Base-by-base conservation (phyloP, 2,113 vertebrate species). In the Bujurquina vittata region DNA sequence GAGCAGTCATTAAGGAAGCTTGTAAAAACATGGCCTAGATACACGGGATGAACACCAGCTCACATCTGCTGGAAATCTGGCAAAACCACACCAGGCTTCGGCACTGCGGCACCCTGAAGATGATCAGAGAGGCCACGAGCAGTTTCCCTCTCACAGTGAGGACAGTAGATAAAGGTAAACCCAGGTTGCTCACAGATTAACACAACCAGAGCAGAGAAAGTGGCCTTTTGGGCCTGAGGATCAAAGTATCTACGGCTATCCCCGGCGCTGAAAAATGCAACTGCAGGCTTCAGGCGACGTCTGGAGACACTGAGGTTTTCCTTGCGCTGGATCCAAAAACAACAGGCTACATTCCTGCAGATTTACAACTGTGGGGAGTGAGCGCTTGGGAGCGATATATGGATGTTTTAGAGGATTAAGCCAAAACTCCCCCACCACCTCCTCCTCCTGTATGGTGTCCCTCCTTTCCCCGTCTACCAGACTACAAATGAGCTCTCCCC, bases 311-410 rank as follows among this genome's bases (percentile, higher is more conserved):
- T 84, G 88, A 83, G 81, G 49, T 81, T 87, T 90, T 58, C 67
- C 84, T 65, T 58, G 87, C 75, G 49, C 85, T 49, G 75, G 72
- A 75, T 86, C 90, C 92, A 92, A 93, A 90, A 93, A 93, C 89
- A 94, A 93, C 91, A 88, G 63, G 81, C 81, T 12, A 9, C 91
- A 91, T 93, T 94, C 93, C 90, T 93, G 88, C 29, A 90, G 91
- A 84, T 94, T 93, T 91, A 93, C 91, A 87, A 61, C 91, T 85
- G 81, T 65, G 88, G 84, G 87, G 80, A 80, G 79, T 54, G 57
- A 83, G 84, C 72, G 67, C 83, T 77, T 65, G 67, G 80, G 56
- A 85, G 88, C 75, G 58, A 91, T 85, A 84, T 84, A 85, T 69
- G 85, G 87, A 84, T 86, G 87, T 85, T 91, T 86, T 11, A 82